Evolutionary conservation across 2,888 invertebrate species (phyloP), one percentile per base, ranked within the genome.

Genomic region (Chelonus formosanus): DNA sequence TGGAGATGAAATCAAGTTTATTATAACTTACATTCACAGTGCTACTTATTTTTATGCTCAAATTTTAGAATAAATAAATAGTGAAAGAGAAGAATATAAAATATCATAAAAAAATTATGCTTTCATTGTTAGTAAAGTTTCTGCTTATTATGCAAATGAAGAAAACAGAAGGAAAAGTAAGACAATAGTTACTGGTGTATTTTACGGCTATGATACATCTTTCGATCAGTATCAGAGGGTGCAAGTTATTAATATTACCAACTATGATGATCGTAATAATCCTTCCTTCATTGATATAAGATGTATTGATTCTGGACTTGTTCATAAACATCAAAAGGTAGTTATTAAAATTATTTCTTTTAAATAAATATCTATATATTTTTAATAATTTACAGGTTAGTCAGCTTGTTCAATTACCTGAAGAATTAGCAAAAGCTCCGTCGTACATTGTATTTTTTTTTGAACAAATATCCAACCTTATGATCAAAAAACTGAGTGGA

Each of bases 11-110:
- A 74, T 83, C 3, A 79, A 76, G 45, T 63, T 79, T 8, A 68
- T 65, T 43, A 66, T 80, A 5, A 72, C 75, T 0, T 75, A 73
- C 87, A 5, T 90, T 35, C 86, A 88, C 62, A 86, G 89, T 70
- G 90, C 91, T 0, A 88, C 88, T 0, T 86, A 87, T 65, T 91
- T 88, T 75, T 88, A 89, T 8, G 91, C 87, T 0, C 86, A 89
- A 63, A 72, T 90, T 6, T 70, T 88, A 43, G 85, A 87, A 61
- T 85, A 86, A 69, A 78, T 76, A 40, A 79, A 78, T 67, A 67
- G 71, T 0, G 72, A 80, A 20, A 72, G 63, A 4, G 56, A 74
- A 20, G 71, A 69, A 20, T 63, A 72, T 34, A 66, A 65, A 61
- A 71, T 74, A 43, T 73, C 76, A 35, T 72, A 72, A 31, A 54